phyloP scores from a whole-genome alignment of 1,140 invertebrate genomes.

The Habropoda laboriosa region DNA sequence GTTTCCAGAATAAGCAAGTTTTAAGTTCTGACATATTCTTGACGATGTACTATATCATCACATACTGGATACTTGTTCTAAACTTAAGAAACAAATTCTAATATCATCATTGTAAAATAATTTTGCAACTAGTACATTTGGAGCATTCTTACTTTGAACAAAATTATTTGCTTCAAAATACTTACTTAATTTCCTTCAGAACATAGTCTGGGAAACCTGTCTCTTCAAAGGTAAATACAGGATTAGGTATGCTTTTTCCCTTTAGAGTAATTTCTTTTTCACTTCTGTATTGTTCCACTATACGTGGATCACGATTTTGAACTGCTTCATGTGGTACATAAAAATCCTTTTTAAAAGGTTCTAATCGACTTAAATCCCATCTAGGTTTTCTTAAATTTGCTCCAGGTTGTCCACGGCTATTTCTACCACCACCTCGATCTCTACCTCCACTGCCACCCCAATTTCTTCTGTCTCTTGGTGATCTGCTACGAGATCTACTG shows the following conservation, averaged over 20 bases:
- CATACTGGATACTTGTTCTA: slow-evolving; percentile 27
- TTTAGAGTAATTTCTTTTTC: slow-evolving; percentile 91
- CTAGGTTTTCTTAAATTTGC: slow-evolving; percentile 90
- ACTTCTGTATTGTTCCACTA: slow-evolving; percentile 89
- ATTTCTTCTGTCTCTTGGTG: slow-evolving; percentile 76
- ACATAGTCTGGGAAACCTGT: slow-evolving; percentile 92
- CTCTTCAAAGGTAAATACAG: slow-evolving; percentile 92
- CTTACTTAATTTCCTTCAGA: slow-evolving; percentile 86
- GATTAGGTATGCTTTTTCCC: slow-evolving; percentile 90
- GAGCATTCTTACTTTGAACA: background rate
- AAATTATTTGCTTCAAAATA: background rate
- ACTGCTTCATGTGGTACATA: slow-evolving; percentile 91
- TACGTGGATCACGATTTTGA: slow-evolving; percentile 85
- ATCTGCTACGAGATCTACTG: slow-evolving; percentile 76
- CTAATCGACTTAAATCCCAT: slow-evolving; percentile 90
- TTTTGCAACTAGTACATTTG: background rate
- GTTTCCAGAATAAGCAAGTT: slow-evolving; percentile 26
- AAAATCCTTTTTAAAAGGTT: slow-evolving; percentile 96
- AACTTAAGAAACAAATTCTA: slow-evolving; percentile 35
- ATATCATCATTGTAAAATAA: slow-evolving; percentile 7
- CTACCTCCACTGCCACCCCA: slow-evolving; percentile 78
- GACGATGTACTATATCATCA: slow-evolving; percentile 17
- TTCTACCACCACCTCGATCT: slow-evolving; percentile 82
- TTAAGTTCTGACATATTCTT: slow-evolving; percentile 36
- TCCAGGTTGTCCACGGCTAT: slow-evolving; percentile 85